A percentile compares a stretch with the other conserved stretches of the same genome.
Conservation (phyloP, 2,113 vertebrate species). For the Neopipo cinnamomea region DNA sequence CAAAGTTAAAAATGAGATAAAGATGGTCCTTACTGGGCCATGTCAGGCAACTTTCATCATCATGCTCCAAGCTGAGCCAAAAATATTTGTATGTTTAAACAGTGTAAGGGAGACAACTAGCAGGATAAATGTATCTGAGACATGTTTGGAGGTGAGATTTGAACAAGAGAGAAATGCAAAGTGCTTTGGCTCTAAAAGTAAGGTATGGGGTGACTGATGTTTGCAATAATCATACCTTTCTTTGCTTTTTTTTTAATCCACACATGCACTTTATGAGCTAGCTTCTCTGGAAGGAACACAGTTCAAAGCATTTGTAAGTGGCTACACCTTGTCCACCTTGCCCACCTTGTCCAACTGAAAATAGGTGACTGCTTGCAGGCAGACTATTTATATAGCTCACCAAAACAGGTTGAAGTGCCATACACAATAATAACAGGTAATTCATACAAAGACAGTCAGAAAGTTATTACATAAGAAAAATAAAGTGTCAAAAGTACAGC, state of each 20-base stretch:
- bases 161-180: background rate
- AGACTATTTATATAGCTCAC: background rate
- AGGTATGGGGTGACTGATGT: background rate
- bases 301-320: background rate
- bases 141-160: background rate
- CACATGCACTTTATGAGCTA: background rate
- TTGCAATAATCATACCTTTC: background rate
- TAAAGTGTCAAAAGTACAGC: background rate
- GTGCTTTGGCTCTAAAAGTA: background rate
- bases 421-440: background rate
- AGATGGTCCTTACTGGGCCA: background rate
- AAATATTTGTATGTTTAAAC: background rate
- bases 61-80: background rate
- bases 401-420: accelerated
- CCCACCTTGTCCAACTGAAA: background rate
- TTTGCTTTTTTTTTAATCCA: background rate
- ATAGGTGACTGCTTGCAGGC: background rate
- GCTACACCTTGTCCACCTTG: background rate
- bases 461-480: background rate
- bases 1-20: background rate
- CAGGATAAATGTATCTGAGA: background rate
- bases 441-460: background rate
- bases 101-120: background rate
- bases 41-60: background rate
- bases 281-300: background rate